Conservation (phyloP, 2,797 vertebrate genomes). For the Hapalemur alaotrensis region DNA sequence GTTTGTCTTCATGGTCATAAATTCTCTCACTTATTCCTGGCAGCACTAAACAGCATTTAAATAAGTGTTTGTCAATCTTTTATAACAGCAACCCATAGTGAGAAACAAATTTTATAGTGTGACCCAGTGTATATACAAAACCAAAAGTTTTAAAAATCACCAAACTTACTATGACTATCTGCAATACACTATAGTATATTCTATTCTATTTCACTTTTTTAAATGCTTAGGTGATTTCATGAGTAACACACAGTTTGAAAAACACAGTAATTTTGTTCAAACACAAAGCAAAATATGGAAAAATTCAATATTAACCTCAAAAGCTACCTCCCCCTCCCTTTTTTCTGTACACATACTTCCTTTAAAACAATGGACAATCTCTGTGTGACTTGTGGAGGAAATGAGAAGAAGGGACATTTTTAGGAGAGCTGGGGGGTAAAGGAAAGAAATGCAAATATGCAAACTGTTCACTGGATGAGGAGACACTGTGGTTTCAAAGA, state of each 20-base stretch:
- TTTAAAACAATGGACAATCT: background rate
- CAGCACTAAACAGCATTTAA: background rate
- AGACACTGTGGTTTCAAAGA: background rate
- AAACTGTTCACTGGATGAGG: background rate
- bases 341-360: background rate
- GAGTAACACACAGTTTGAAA: conserved; percentile 1
- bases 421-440: background rate
- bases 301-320: background rate
- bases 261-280: conserved; percentile 1
- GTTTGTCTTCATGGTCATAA: background rate
- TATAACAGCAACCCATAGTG: background rate
- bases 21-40: background rate
- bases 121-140: background rate
- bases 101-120: background rate
- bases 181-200: background rate
- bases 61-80: background rate
- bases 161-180: background rate
- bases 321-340: background rate
- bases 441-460: background rate
- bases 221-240: background rate
- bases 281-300: background rate
- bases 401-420: background rate
- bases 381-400: background rate
- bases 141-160: background rate
- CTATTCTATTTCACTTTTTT: background rate